Percentiles rank a stretch among this genome's conserved stretches.
Conservation (phyloP, 2,797 vertebrate species). For the Tachyglossus aculeatus region DNA sequence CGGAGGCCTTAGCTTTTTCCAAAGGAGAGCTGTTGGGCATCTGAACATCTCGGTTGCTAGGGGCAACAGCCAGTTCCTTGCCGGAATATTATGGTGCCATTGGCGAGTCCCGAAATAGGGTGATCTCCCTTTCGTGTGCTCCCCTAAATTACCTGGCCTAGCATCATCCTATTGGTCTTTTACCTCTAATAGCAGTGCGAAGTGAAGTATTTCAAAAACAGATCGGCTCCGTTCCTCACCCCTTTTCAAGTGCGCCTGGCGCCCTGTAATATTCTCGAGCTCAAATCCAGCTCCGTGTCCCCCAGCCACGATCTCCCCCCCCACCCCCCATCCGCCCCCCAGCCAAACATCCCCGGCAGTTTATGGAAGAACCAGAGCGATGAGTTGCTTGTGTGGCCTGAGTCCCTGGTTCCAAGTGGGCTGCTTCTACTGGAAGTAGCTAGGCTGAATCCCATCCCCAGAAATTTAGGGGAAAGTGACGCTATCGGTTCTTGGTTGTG, state of each 20-base stretch:
- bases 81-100: too few relatives aligned
- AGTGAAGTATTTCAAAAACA: constrained; percentile 41
- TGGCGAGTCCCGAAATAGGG: too few relatives aligned
- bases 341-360: too few relatives aligned
- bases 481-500: constrained; percentile 80
- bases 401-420: constrained; percentile 14
- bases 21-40: background rate
- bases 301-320: background rate
- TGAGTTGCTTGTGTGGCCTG: constrained; percentile 20
- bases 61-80: background rate
- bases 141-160: background rate
- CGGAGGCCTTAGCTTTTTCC: background rate
- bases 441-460: constrained; percentile 13
- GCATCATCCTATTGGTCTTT: background rate
- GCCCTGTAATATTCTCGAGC: constrained; percentile 60
- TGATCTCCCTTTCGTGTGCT: background rate
- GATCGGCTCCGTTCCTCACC: constrained; percentile 52
- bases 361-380: constrained; percentile 12
- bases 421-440: constrained; percentile 12
- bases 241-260: constrained; percentile 68
- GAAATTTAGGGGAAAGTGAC: background rate
- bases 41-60: background rate
- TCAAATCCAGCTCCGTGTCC: background rate
- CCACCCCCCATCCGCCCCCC: background rate
- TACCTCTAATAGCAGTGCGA: constrained; percentile 55